Conservation (phyloP, 2,113 vertebrate species). For the Macrotis lagotis region DNA sequence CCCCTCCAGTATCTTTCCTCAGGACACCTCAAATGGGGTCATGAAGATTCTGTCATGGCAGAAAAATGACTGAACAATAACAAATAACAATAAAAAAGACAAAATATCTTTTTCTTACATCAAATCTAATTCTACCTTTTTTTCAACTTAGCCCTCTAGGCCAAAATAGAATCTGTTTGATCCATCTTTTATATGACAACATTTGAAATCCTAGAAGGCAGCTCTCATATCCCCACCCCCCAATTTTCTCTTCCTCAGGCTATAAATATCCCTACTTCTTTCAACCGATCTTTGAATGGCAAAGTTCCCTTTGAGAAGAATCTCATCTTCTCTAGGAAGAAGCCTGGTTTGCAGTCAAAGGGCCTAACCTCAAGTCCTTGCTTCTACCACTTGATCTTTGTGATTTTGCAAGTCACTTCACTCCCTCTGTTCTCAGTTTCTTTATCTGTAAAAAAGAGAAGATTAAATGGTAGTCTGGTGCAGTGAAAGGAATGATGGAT, state of each 20-base stretch:
- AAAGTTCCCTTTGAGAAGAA: background rate
- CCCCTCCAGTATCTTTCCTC: background rate
- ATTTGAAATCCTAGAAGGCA: background rate
- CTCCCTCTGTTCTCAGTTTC: background rate
- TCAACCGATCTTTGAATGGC: background rate
- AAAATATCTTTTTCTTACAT: background rate
- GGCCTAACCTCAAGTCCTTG: background rate
- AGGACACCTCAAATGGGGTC: background rate
- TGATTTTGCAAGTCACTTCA: background rate
- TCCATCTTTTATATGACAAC: background rate
- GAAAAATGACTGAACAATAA: background rate
- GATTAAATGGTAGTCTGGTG: background rate
- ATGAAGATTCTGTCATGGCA: background rate
- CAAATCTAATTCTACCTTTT: background rate
- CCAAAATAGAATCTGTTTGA: background rate
- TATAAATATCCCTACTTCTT: background rate
- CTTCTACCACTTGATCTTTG: background rate
- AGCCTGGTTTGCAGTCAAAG: background rate
- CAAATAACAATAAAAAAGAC: background rate
- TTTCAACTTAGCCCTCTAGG: background rate
- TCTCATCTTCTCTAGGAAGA: background rate
- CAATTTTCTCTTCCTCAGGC: background rate
- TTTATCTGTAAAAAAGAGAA: background rate
- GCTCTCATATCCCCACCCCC: background rate
- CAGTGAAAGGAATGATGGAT: background rate